Evolutionary conservation across 2,113 vertebrate species (phyloP), one percentile per base, ranked within the genome.

Genomic region (Siphamia tubifer): DNA sequence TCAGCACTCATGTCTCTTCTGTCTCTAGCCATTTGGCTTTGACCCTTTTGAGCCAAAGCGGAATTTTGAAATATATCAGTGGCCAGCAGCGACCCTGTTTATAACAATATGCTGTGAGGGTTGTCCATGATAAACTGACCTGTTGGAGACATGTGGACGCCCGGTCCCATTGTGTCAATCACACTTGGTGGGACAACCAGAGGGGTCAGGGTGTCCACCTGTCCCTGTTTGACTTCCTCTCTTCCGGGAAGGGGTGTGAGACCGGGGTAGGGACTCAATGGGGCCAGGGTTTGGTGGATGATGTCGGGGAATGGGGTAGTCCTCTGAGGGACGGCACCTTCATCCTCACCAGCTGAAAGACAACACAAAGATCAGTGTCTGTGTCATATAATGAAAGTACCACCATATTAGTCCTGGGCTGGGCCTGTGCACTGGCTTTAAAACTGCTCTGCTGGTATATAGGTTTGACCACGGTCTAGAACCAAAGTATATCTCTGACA

Each of bases 201-300:
- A 6, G 93, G 94, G 51, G 89, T 83, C 20, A 91, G 88, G 0
- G 92, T 95, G 42, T 87, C 90, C 7, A 96, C 76, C 23, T 74
- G 93, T 49, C 95, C 95, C 0, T 20, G 5, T 8, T 69, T 87
- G 16, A 58, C 90, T 75, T 99, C 96, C 9, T 90, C 82, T 6
- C 2, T 13, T 3, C 20, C 67, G 11, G 69, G 38, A 0, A 89
- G 83, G 45, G 88, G 64, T 0, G 91, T 90, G 16, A 1, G 54
- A 4, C 86, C 64, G 3, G 91, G 89, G 28, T 90, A 75, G n/a
- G 88, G 52, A 49, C 90, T n/a, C n/a, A n/a, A 88, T 28, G 62
- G 72, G n/a, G 84, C 78, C 0, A 88, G 87, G 0, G 93, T 93
- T 38, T 93, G 72, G 38, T 86, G 82, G 10, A 90, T 92, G 4